These are phyloP conservation scores for Crocallis elinguaria DNA, from an alignment of 2,888 invertebrate species.

Conservation along the genomic window DNA sequence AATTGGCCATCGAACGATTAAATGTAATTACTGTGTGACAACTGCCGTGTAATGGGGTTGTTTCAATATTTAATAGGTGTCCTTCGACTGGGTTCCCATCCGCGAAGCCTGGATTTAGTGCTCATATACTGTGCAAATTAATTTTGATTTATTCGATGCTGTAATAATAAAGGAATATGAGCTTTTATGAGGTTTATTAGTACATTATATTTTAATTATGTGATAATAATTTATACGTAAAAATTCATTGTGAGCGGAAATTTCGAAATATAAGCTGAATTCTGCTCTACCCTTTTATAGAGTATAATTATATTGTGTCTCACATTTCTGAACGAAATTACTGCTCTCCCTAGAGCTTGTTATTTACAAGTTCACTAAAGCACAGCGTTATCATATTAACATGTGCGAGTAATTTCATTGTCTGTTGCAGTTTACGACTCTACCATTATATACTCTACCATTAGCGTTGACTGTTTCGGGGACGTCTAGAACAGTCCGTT, in stretches of 20 bases:
- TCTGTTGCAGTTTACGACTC: constrained; percentile 29
- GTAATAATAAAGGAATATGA: neutral
- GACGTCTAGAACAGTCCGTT: constrained; percentile 26
- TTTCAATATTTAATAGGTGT: constrained; percentile 29
- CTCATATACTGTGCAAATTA: neutral
- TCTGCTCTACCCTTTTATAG: neutral
- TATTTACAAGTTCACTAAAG: constrained; percentile 15
- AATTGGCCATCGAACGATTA: constrained; percentile 32
- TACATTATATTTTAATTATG: too few species aligned
- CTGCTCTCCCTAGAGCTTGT: constrained; percentile 1
- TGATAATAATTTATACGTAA: too few species aligned
- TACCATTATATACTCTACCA: constrained; percentile 18
- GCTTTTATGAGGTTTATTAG: neutral
- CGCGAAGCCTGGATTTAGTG: neutral
- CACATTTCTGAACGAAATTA: neutral
- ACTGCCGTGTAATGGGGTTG: constrained; percentile 26
- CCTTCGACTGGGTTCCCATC: constrained; percentile 3
- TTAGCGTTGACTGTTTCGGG: constrained; percentile 26
- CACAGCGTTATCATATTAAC: constrained; percentile 23
- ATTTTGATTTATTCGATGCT: neutral
- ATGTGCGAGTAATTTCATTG: constrained; percentile 26
- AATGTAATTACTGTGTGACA: constrained; percentile 31
- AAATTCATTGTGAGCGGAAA: neutral
- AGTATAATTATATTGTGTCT: neutral
- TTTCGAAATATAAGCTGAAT: neutral